A percentile compares a stretch with the other conserved stretches of the same genome.
Conservation (phyloP, 2,113 vertebrate genomes). For the Crotalus tigris region DNA sequence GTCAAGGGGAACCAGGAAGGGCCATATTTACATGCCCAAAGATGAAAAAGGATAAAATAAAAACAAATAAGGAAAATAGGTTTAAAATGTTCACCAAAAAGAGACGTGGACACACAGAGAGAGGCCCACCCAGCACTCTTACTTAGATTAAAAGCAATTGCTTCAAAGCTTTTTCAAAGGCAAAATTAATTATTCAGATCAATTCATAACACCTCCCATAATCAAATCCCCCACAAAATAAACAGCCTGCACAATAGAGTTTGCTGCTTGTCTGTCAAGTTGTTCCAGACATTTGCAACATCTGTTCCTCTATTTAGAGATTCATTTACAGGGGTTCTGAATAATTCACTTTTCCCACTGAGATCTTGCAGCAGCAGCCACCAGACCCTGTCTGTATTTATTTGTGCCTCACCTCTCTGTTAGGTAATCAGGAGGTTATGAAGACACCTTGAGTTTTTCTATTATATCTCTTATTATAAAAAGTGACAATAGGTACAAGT, state of each 20-base stretch:
- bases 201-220: conserved; percentile 40
- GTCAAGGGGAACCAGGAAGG: not conserved
- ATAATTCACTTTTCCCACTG: not conserved
- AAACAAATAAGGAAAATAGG: conserved; percentile 5
- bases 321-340: conserved; percentile 30
- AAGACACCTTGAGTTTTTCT: conserved; percentile 24
- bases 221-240: conserved; percentile 21
- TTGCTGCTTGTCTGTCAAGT: not conserved
- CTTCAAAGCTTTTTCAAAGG: conserved; percentile 34
- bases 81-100: conserved; percentile 8
- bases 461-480: conserved; percentile 21
- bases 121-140: not conserved
- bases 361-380: not conserved
- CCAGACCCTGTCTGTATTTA: not conserved
- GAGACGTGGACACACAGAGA: not conserved
- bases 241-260: not conserved
- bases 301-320: conserved; percentile 5
- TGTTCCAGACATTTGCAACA: conserved; percentile 27
- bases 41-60: not conserved
- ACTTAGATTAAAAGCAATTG: not conserved
- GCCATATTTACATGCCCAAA: not conserved
- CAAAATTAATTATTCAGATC: conserved; percentile 46
- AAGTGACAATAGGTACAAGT: conserved; percentile 24
- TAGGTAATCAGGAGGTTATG: not conserved
- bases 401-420: conserved; percentile 24